Evolutionary conservation across 2,113 vertebrate species (phyloP), one percentile per base, ranked within the genome.

Genomic region (Limnothrissa miodon): DNA sequence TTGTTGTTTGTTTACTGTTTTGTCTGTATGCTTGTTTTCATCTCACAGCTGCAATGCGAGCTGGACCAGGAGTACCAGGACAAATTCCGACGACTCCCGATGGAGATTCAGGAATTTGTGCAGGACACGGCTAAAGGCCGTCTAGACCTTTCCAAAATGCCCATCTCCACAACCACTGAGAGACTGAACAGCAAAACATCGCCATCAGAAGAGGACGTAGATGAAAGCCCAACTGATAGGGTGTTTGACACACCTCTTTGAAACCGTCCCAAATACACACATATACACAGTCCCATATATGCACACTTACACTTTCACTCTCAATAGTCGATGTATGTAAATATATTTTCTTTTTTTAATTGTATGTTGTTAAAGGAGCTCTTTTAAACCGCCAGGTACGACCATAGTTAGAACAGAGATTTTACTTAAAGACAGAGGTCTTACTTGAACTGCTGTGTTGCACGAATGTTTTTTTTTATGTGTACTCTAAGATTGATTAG

Each of bases 61-160:
- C 94, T 99, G 89, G 98, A 99, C 90, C 97, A 99, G 91, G 98
- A 99, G 87, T 99, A 99, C 88, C 98, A 99, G 94, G 98, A 99
- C 95, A 99, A 99, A 90, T 99, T 99, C 89, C 96, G 97, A 85
- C 95, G 98, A 92, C 95, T 99, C 81, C 98, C 98, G 36, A 93
- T 97, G 93, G 98, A 99, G 94, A 98, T 99, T 92, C 94, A 98
- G 92, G 98, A 99, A 90, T 99, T 99, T 2, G 97, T 99, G 78
- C 98, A 99, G 92, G 98, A 99, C 91, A 96, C 96, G 84, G 95
- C 97, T 96, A 97, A 97, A 93, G 93, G 95, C 88, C 97, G 96
- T 90, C 93, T 95, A 86, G 95, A 95, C 82, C 96, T 95, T 84
- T 90, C 93, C 82, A 93, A 93, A 86, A 90, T 92, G 81, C 89